Evolutionary conservation across 2,888 invertebrate genomes (phyloP).

Genomic region (Cyaniris semiargus): DNA sequence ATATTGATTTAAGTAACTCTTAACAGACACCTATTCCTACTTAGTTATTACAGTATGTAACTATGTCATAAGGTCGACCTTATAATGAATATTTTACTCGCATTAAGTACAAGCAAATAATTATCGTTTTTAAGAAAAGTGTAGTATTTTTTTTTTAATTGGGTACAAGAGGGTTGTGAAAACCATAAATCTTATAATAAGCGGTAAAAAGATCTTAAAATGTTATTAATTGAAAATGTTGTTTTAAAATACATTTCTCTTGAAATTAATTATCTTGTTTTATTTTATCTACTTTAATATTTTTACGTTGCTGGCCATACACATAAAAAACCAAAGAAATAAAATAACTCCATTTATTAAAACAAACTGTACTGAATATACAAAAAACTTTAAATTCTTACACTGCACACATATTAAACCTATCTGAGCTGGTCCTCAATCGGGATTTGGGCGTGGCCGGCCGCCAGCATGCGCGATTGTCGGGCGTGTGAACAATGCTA

Average conservation of each 20-base stretch:
- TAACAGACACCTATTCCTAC: not conserved
- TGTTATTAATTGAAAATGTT: not conserved
- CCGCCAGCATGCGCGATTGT: not conserved
- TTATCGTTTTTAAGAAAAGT: not conserved
- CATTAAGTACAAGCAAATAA: not conserved
- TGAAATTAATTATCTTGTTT: not conserved
- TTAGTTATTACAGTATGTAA: not conserved
- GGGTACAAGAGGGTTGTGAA: conserved; percentile 3
- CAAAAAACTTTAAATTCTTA: not conserved
- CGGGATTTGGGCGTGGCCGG: not conserved
- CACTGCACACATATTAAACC: not conserved
- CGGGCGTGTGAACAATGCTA: not conserved
- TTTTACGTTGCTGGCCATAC: not conserved
- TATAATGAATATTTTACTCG: not conserved
- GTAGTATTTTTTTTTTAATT: not conserved
- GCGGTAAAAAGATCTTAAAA: not conserved
- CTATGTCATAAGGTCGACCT: not conserved
- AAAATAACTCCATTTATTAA: conserved; percentile 5
- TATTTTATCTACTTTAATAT: not conserved
- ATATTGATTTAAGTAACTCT: not conserved
- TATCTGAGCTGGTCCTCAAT: not conserved
- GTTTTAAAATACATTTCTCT: not conserved
- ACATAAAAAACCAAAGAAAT: not conserved
- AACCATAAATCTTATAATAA: not conserved
- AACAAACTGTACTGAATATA: conserved; percentile 6